Conservation (phyloP, 2,113 vertebrate species). For the Gopherus evgoodei region DNA sequence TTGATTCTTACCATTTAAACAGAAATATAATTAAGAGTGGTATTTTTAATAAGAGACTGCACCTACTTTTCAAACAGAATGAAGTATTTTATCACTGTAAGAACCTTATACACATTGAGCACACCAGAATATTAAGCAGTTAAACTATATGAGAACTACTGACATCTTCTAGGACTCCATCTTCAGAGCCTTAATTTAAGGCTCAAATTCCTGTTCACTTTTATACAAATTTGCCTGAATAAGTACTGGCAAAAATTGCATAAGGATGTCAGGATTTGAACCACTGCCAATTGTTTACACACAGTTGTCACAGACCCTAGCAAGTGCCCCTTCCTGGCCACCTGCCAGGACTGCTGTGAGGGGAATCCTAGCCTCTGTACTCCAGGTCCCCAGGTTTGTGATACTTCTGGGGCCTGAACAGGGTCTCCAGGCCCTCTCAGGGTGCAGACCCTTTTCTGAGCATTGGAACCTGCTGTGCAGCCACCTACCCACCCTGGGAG, state of each 20-base stretch:
- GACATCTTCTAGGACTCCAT: neutral
- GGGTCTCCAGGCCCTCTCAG: neutral
- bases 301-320: neutral
- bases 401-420: neutral
- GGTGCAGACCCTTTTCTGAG: neutral
- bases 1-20: neutral
- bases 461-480: neutral
- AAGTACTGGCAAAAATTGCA: neutral
- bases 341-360: neutral
- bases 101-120: neutral
- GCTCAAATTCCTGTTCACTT: neutral
- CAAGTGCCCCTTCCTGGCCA: neutral
- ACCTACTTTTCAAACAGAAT: neutral
- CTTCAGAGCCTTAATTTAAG: neutral
- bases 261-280: neutral
- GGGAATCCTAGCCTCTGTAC: neutral
- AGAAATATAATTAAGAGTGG: neutral
- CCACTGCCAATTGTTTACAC: neutral
- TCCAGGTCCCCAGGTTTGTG: neutral
- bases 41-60: neutral
- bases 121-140: neutral
- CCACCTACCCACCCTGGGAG: neutral
- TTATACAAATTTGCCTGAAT: neutral
- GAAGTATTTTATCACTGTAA: neutral
- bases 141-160: neutral